Evolutionary conservation across 2,113 vertebrate genomes (phyloP), one percentile per base, ranked within the genome.

Genomic region (Ophiodon elongatus): DNA sequence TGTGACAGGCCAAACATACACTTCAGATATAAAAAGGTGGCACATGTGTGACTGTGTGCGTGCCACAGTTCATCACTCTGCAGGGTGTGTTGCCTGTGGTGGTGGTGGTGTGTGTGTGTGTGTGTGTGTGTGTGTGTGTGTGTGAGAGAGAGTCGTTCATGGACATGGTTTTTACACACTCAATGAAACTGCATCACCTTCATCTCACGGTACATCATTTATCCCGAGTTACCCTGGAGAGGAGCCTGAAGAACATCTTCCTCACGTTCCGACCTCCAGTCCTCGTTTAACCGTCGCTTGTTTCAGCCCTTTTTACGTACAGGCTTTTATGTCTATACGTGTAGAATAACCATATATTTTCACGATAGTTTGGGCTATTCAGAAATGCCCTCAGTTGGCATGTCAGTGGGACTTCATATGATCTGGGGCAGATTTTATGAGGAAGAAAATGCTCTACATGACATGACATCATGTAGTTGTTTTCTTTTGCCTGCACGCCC

Each of bases 1-100:
- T 83, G 80, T 82, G 84, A 73, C 84, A 76, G 74, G 68, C 73
- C 59, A 39, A 80, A 54, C 68, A 71, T 68, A 39, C 35, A n/a
- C n/a, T 64, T 31, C 64, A 60, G 66, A 59, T 54, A 73, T 79
- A n/a, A 54, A 79, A 45, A 79, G 63, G 63, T 85, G 79, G 37
- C 86, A 72, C 45, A 37, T 79, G 35, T 13, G 31, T 47, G 25
- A 67, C 66, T 43, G 66, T 54, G 85, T 68, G 86, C 62, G 8
- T 85, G 83, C 75, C 54, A 57, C 72, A 57, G 52, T 56, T 78
- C 59, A 70, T 73, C 29, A 31, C 68, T 54, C 41, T 75, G 41
- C 54, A 62, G 31, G 63, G 15, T 4, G 14, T 17, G 57, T 25
- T 6, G 23, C 17, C 3, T n/a, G 43, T 37, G 23, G 50, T 57